A percentile compares a stretch with the other conserved stretches of the same genome.
Conservation (phyloP, 1,140 invertebrate species). For the Drosophila orosa region DNA sequence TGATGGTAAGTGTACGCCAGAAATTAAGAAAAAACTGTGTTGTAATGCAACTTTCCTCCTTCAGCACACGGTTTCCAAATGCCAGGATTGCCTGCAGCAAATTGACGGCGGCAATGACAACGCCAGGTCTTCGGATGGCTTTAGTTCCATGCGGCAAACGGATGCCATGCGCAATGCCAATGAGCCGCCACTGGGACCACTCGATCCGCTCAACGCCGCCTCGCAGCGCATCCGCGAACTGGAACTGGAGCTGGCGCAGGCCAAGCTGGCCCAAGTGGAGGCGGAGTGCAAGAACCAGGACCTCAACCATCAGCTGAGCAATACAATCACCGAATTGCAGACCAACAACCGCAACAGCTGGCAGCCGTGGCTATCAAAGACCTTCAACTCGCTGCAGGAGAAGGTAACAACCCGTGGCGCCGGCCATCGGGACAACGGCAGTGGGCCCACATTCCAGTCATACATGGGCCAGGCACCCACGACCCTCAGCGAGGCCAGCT, state of each 20-base stretch:
- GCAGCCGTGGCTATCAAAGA: slow-evolving; percentile 96
- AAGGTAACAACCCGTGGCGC: slow-evolving; percentile 73
- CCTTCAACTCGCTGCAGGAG: slow-evolving; percentile 85
- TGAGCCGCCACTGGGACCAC: slow-evolving; percentile 72
- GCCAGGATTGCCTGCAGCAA: slow-evolving; percentile 85
- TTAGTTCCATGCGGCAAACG: slow-evolving; percentile 54
- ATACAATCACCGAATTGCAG: slow-evolving; percentile 91
- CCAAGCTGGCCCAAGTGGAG: slow-evolving; percentile 98
- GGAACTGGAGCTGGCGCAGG: slow-evolving; percentile 97
- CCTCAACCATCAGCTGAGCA: slow-evolving; percentile 95
- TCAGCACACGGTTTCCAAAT: slow-evolving; percentile 86
- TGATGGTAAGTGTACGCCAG: slow-evolving; percentile 85
- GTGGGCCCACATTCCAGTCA: slow-evolving; percentile 80
- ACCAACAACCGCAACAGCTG: slow-evolving; percentile 89
- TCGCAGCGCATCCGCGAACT: slow-evolving; percentile 93
- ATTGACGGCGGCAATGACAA: slow-evolving; percentile 70
- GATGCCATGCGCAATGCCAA: slow-evolving; percentile 50
- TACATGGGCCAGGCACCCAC: slow-evolving; percentile 72
- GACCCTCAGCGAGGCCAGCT: slow-evolving; percentile 75
- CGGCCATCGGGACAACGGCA: slow-evolving; percentile 58
- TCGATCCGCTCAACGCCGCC: slow-evolving; percentile 79
- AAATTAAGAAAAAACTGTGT: not conserved
- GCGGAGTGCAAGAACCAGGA: slow-evolving; percentile 98
- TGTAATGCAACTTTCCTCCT: not conserved
- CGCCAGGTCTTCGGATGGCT: slow-evolving; percentile 60